Evolutionary conservation across 2,888 invertebrate species (phyloP), one percentile per base, ranked within the genome.

Genomic region (Coelopa pilipes): DNA sequence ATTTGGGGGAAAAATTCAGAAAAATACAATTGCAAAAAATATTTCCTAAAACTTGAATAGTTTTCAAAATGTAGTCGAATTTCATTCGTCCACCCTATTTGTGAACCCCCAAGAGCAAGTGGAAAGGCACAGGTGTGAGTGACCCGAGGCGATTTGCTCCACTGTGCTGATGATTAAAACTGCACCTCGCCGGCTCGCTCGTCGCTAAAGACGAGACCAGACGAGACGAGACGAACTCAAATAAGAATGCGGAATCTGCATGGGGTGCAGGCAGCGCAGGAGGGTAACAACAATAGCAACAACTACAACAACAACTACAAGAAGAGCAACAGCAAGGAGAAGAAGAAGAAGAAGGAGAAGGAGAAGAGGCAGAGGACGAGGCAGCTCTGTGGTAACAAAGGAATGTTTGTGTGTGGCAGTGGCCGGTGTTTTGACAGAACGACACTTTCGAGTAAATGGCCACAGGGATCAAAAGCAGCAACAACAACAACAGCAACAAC

Each of bases 391-490:
- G 19, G 21, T 13, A 17, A 59, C 72, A 53, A 53, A 47, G 55
- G 19, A 60, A 60, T 67, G 72, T 72, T 66, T 68, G 72, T 67
- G 72, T 66, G 72, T 59, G 67, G 60, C 66, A 72, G 55, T n/a
- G 49, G 72, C 49, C 67, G 60, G 15, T 73, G 73, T 73, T 73
- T 73, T 73, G 73, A 73, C 69, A 69, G 73, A 69, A 45, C 62
- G 60, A 73, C 69, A 69, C 62, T 69, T 55, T 63, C 55, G 50
- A 60, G 50, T 79, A 77, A 80, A 80, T 76, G 77, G 79, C 82
- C 83, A 82, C 81, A 80, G 80, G 80, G 82, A 80, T 75, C 76
- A 34, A 76, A 76, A 77, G 79, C 77, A 80, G 78, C 78, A 79
- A 80, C 78, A 79, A 76, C 78, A 74, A 76, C 78, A 77, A 76